These are phyloP conservation scores for Panthera leo DNA, from an alignment of 2,113 vertebrate genomes.

Conservation along the genomic window DNA sequence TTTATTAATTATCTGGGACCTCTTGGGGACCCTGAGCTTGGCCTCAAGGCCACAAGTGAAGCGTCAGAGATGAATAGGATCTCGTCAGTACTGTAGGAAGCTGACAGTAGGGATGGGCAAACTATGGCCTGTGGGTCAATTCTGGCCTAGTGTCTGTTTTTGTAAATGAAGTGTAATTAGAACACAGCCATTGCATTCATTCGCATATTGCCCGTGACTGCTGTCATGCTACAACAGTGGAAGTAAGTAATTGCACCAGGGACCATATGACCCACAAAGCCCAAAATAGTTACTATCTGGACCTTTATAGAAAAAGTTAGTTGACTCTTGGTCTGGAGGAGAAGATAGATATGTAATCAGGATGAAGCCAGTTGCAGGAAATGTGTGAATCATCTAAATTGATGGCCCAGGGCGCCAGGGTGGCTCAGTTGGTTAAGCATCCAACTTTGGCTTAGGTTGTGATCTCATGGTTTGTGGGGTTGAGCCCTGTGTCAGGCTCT, in stretches of 20 bases:
- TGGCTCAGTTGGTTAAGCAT: too few relatives aligned
- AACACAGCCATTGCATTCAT: not conserved
- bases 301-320: not conserved
- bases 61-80: not conserved
- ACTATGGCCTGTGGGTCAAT: not conserved
- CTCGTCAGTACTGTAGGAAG: not conserved
- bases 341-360: not conserved
- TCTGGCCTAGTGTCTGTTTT: not conserved
- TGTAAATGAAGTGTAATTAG: slow-evolving; percentile 34
- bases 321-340: not conserved
- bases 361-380: not conserved
- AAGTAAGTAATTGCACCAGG: not conserved
- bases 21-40: not conserved
- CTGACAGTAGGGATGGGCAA: not conserved
- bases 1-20: not conserved
- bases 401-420: not conserved
- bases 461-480: too few relatives aligned
- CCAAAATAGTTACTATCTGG: not conserved
- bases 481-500: too few relatives aligned
- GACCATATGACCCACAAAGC: not conserved
- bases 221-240: not conserved
- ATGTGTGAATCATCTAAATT: not conserved
- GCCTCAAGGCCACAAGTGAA: not conserved
- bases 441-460: too few relatives aligned
- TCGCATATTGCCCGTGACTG: not conserved